Evolutionary conservation across 2,797 vertebrate genomes (phyloP).

Genomic region (Chaetophractus vellerosus): DNA sequence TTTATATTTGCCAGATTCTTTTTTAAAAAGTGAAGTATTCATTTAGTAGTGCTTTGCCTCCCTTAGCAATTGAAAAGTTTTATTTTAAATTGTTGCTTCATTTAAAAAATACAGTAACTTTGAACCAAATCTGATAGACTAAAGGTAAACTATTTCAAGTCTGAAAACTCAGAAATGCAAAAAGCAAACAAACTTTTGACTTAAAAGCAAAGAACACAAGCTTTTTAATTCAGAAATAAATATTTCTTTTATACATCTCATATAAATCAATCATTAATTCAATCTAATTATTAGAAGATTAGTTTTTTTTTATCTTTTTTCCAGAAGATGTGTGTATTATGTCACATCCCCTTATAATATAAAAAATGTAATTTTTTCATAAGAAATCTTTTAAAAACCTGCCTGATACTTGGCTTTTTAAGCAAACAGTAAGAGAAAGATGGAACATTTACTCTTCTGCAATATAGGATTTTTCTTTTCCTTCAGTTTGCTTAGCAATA

Average conservation of each 20-base stretch:
- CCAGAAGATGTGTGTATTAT: neutral
- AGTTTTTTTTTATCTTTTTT: slow-evolving; percentile 15
- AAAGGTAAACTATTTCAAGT: slow-evolving; percentile 45
- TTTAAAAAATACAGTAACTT: slow-evolving; percentile 69
- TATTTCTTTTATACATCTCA: neutral
- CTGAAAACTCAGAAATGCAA: slow-evolving; percentile 24
- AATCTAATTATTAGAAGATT: slow-evolving; percentile 52
- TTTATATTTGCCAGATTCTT: slow-evolving; percentile 49
- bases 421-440: slow-evolving; percentile 24
- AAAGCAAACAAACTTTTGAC: slow-evolving; percentile 39
- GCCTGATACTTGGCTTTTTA: neutral
- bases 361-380: slow-evolving; percentile 23
- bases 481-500: slow-evolving; percentile 27
- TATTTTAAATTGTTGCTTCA: slow-evolving; percentile 42
- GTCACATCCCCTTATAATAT: neutral
- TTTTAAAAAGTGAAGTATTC: slow-evolving; percentile 46
- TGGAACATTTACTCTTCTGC: slow-evolving; percentile 16
- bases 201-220: slow-evolving; percentile 39
- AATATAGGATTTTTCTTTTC: slow-evolving; percentile 20
- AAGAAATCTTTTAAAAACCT: slow-evolving; percentile 57
- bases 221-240: slow-evolving; percentile 11
- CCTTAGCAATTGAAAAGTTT: neutral
- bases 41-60: slow-evolving; percentile 43
- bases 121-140: slow-evolving; percentile 1
- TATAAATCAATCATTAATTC: neutral